Evolutionary conservation across 92 coral and sea anemone species (phyloP).

Genomic region (Umimayanthus chanpuru): DNA sequence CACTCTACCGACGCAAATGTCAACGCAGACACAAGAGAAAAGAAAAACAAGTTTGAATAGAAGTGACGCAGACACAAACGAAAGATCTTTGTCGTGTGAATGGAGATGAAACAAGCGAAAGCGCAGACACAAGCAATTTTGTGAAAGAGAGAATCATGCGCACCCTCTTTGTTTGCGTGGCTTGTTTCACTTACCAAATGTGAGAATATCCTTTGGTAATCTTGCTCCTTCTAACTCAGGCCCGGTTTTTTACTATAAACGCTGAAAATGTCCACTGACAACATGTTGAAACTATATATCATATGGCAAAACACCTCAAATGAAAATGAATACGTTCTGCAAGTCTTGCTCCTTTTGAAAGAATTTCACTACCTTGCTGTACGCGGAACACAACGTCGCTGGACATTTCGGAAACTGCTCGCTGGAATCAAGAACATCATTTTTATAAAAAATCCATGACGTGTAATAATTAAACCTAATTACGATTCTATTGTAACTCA

Average conservation of each 20-base stretch:
- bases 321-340: too few species aligned
- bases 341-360: too few species aligned
- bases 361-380: too few species aligned
- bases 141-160: conserved; percentile 9
- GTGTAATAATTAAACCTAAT: too few species aligned
- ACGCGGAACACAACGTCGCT: too few species aligned
- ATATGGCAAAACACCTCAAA: conserved; percentile 7
- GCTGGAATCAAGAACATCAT: too few species aligned
- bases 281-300: conserved; percentile 6
- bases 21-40: not conserved
- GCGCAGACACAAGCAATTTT: conserved; percentile 9
- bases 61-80: not conserved
- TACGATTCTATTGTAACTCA: too few species aligned
- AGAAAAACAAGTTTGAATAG: not conserved
- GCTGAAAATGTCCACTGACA: conserved; percentile 9
- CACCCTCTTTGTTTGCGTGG: conserved; percentile 11
- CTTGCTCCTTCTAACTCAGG: conserved; percentile 9
- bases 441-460: too few species aligned
- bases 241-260: conserved; percentile 7
- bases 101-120: conserved; percentile 8
- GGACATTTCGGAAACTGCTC: too few species aligned
- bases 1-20: conserved; percentile 9
- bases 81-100: not conserved
- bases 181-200: conserved; percentile 7
- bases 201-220: conserved; percentile 6